A percentile compares a stretch with the other conserved stretches of the same genome.
Evolutionary conservation across 37 sponge, comb jelly and placozoan species (phyloP).

Genomic region (Beroe forskalii): DNA sequence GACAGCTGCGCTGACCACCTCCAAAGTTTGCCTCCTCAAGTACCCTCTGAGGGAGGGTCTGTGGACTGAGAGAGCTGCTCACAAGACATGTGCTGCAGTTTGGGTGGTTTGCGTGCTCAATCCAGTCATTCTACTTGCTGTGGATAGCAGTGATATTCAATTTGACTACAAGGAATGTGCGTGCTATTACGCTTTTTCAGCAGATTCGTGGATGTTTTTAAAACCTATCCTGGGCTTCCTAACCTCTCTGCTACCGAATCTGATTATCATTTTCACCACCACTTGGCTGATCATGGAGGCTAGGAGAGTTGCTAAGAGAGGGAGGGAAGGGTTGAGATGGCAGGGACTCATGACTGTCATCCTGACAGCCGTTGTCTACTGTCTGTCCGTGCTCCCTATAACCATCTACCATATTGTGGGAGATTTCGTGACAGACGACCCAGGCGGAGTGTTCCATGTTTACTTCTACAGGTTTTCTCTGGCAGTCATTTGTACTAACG

Average conservation of each 20-base stretch:
- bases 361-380: neutral
- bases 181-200: neutral
- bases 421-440: neutral
- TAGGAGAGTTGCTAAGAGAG: neutral
- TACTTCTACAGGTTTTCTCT: neutral
- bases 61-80: neutral
- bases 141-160: neutral
- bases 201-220: neutral
- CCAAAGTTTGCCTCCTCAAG: neutral
- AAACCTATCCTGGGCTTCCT: neutral
- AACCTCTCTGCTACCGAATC: neutral
- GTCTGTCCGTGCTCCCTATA: neutral
- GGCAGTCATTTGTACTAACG: neutral
- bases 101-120: neutral
- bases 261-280: neutral
- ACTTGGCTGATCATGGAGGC: neutral
- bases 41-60: neutral
- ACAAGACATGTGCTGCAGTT: neutral
- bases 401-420: neutral
- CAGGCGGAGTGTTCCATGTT: neutral
- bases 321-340: neutral
- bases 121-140: neutral
- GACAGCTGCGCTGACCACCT: neutral
- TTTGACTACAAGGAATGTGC: neutral
- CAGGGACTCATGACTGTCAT: conserved; percentile 10